phyloP scores from a whole-genome alignment of 2,113 vertebrate species.

The Serilophus lunatus region DNA sequence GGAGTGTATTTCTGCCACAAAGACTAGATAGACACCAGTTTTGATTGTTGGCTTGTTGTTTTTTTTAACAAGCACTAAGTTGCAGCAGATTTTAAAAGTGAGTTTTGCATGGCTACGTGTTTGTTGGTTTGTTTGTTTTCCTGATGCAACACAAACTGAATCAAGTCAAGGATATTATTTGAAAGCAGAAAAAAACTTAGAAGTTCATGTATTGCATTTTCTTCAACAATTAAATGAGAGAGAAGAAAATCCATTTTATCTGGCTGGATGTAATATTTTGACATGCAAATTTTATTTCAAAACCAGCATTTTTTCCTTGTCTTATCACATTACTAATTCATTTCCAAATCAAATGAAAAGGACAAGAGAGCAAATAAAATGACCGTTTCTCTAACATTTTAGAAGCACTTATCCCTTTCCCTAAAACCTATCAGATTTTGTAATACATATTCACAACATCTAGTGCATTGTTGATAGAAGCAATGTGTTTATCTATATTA shows the following conservation, averaged over 20 bases:
- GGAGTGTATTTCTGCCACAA: not conserved
- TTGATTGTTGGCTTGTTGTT: not conserved
- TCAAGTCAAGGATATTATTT: not conserved
- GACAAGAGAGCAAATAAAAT: not conserved
- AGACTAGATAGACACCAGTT: not conserved
- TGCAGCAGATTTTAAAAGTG: not conserved
- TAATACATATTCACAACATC: not conserved
- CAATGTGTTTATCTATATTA: not conserved
- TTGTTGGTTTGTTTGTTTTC: not conserved
- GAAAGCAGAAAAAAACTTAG: not conserved
- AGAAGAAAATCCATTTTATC: slow-evolving; percentile 24
- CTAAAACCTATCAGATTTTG: not conserved
- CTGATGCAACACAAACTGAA: not conserved
- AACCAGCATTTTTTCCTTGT: not conserved
- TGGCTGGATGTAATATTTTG: slow-evolving; percentile 16
- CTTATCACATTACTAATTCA: not conserved
- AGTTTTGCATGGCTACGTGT: not conserved
- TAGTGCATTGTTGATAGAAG: not conserved
- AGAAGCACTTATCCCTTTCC: not conserved
- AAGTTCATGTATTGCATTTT: not conserved
- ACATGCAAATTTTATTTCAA: slow-evolving; percentile 49
- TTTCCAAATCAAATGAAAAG: slow-evolving; percentile 19
- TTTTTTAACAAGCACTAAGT: not conserved
- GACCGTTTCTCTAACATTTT: not conserved
- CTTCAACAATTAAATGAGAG: not conserved